phyloP scores from a whole-genome alignment of 2,888 invertebrate species.

The Caradrina clavipalpis region DNA sequence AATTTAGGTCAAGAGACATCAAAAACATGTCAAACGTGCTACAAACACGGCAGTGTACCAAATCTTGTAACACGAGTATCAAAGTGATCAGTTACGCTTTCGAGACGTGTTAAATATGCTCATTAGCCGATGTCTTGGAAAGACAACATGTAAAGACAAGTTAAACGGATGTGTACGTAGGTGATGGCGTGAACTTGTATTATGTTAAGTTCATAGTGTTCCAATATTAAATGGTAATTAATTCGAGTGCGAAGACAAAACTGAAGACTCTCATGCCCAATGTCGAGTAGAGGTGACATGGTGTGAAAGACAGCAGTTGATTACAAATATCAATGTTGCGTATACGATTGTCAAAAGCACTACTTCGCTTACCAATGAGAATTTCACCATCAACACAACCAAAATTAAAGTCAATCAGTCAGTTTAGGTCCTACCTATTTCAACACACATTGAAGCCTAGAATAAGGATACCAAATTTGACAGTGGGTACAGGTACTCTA shows the following conservation, averaged over 20 bases:
- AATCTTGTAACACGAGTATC: slow-evolving; percentile 53
- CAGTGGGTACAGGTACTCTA: slow-evolving; percentile 26
- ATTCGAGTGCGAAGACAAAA: neutral
- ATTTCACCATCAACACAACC: slow-evolving; percentile 40
- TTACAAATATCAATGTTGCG: slow-evolving; percentile 26
- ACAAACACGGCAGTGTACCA: slow-evolving; percentile 39
- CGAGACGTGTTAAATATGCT: slow-evolving; percentile 32
- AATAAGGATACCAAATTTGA: slow-evolving; percentile 13
- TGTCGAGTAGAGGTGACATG: too few relatives aligned
- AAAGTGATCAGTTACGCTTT: slow-evolving; percentile 54
- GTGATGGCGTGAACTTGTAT: neutral
- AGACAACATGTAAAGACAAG: slow-evolving; percentile 19
- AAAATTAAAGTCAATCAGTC: slow-evolving; percentile 42
- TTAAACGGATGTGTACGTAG: neutral
- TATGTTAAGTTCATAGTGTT: neutral
- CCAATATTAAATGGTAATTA: too few relatives aligned
- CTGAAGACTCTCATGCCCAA: neutral
- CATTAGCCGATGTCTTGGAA: slow-evolving; percentile 40
- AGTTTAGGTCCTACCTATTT: slow-evolving; percentile 22
- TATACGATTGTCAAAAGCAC: neutral
- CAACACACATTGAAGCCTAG: slow-evolving; percentile 26
- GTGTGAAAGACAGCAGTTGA: slow-evolving; percentile 19
- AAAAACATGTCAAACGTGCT: slow-evolving; percentile 22
- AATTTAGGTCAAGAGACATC: slow-evolving; percentile 21
- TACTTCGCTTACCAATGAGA: slow-evolving; percentile 40